Evolutionary conservation across 2,113 vertebrate genomes (phyloP).

Genomic region (Coracopsis vasa): DNA sequence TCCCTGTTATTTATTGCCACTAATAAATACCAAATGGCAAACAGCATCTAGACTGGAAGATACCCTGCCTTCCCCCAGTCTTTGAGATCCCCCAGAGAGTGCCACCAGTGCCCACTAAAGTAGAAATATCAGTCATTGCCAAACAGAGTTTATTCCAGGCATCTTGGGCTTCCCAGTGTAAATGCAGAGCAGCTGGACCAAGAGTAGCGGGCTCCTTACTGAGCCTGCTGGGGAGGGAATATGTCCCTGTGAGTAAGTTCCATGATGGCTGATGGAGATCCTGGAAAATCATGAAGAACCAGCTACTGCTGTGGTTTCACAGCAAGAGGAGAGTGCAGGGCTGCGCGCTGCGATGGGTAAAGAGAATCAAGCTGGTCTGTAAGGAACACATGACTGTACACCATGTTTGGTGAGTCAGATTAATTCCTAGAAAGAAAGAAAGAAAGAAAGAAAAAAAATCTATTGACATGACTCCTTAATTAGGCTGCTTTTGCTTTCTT

Average conservation of each 20-base stretch:
- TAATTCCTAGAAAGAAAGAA: constrained; percentile 47
- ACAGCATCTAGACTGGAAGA: neutral
- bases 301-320: neutral
- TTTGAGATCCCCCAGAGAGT: neutral
- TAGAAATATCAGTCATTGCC: neutral
- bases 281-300: neutral
- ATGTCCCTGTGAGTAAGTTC: neutral
- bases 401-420: neutral
- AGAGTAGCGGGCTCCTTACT: neutral
- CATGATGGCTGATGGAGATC: neutral
- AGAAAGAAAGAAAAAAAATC: constrained; percentile 6
- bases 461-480: neutral
- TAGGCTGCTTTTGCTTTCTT: neutral
- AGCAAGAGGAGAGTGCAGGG: neutral
- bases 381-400: neutral
- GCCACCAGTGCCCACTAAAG: neutral
- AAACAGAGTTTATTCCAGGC: neutral
- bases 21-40: neutral
- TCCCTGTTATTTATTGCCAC: neutral
- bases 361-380: neutral
- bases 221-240: neutral
- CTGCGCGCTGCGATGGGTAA: neutral
- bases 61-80: neutral
- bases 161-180: neutral
- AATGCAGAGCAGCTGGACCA: neutral